Percentiles rank a stretch among this genome's conserved stretches.
These are phyloP conservation scores for Euglossa dilemma DNA, from an alignment of 1,140 invertebrate genomes.

Conservation along the genomic window DNA sequence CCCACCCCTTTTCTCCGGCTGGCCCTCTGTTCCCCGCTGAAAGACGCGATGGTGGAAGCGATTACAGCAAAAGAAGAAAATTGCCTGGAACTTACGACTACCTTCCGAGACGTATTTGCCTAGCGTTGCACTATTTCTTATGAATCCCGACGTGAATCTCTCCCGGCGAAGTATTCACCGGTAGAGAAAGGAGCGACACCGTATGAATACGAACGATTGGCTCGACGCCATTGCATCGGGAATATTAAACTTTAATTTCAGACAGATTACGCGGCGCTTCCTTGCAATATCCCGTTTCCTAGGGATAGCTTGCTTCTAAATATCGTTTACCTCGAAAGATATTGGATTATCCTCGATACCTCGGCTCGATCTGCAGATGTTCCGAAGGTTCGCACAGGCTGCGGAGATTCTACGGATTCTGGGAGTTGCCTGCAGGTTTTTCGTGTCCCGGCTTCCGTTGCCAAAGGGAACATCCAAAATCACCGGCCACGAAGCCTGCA, in stretches of 20 bases:
- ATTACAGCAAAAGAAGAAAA: constrained; percentile 44
- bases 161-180: neutral
- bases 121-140: constrained; percentile 45
- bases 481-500: no score
- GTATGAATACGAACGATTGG: constrained; percentile 3
- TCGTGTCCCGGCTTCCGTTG: no score
- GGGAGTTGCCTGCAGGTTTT: no score
- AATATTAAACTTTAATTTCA: neutral
- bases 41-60: constrained; percentile 28
- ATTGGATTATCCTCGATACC: neutral
- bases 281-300: no score
- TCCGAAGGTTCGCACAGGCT: no score
- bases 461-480: no score
- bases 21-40: neutral
- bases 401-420: no score
- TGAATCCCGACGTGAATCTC: constrained; percentile 29
- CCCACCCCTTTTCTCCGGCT: neutral
- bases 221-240: neutral
- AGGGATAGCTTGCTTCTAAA: no score
- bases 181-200: neutral
- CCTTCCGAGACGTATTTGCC: constrained; percentile 30
- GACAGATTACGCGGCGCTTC: neutral
- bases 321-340: neutral
- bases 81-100: constrained; percentile 35
- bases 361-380: no score